These are phyloP conservation scores for Dipodomys stephensi DNA, from an alignment of 2,113 vertebrate species.

Conservation along the genomic window DNA sequence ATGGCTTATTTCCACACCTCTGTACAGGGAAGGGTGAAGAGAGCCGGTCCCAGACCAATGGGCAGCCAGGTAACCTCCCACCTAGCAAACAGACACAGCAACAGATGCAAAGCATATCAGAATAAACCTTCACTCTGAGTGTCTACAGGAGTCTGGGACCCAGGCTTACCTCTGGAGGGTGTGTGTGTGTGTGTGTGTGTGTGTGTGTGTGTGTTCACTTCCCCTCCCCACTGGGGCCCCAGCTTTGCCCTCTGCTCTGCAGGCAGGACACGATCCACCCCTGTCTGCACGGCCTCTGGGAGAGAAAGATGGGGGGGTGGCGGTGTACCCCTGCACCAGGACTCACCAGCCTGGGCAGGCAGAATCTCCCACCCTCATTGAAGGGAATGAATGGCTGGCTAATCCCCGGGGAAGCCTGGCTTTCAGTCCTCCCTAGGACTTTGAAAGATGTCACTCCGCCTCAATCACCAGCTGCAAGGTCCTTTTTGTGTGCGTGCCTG, in stretches of 20 bases:
- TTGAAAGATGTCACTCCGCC: constrained; percentile 65
- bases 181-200: too few species aligned
- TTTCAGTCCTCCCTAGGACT: constrained; percentile 45
- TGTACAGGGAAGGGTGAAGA: neutral
- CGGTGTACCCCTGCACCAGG: neutral
- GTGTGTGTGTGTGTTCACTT: neutral
- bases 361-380: neutral
- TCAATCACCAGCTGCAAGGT: neutral
- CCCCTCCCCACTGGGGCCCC: too few species aligned
- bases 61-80: too few species aligned
- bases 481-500: too few species aligned
- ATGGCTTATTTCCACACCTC: constrained; percentile 45
- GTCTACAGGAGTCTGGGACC: too few species aligned
- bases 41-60: too few species aligned
- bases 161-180: neutral
- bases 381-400: neutral
- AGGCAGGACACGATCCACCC: constrained; percentile 37
- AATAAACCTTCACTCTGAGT: neutral
- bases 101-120: constrained; percentile 62
- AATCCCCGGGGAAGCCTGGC: constrained; percentile 52
- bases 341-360: constrained; percentile 68
- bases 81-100: constrained; percentile 23
- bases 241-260: neutral
- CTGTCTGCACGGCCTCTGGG: constrained; percentile 33
- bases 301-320: neutral